phyloP scores from a whole-genome alignment of 2,797 vertebrate genomes.

The Acanthurus tractus region DNA sequence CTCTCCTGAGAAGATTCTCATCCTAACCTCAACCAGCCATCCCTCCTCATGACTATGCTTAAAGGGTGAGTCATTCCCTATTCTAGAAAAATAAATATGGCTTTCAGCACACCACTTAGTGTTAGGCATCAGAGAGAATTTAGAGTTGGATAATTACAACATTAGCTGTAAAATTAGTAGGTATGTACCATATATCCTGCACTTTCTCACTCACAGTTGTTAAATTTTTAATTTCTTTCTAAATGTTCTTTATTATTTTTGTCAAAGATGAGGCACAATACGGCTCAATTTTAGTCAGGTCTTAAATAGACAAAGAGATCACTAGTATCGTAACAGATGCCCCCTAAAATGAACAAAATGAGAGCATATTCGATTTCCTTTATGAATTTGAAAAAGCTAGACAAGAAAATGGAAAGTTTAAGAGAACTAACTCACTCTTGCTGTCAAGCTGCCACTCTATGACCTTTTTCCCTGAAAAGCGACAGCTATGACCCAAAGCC shows the following conservation, averaged over 20 bases:
- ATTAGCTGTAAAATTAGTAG: no score
- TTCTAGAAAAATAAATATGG: no score
- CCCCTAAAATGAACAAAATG: not conserved
- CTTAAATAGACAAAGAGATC: not conserved
- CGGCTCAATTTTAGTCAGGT: not conserved
- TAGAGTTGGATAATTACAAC: no score
- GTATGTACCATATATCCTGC: no score
- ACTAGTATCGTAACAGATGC: not conserved
- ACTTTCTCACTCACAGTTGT: not conserved
- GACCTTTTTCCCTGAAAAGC: constrained; percentile 16
- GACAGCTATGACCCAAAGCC: constrained; percentile 25
- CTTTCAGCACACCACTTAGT: no score
- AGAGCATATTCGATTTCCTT: not conserved
- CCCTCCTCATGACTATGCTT: no score
- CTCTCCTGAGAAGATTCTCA: no score
- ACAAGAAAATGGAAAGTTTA: not conserved
- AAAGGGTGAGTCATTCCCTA: no score
- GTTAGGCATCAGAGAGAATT: no score
- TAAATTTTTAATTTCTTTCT: no score
- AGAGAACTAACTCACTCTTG: not conserved
- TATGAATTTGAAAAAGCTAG: not conserved
- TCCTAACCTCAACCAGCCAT: no score
- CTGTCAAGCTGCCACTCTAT: not conserved
- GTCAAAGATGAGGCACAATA: not conserved
- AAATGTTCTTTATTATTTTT: no score